phyloP scores from a whole-genome alignment of 2,888 invertebrate genomes.

The Sesia bembeciformis region DNA sequence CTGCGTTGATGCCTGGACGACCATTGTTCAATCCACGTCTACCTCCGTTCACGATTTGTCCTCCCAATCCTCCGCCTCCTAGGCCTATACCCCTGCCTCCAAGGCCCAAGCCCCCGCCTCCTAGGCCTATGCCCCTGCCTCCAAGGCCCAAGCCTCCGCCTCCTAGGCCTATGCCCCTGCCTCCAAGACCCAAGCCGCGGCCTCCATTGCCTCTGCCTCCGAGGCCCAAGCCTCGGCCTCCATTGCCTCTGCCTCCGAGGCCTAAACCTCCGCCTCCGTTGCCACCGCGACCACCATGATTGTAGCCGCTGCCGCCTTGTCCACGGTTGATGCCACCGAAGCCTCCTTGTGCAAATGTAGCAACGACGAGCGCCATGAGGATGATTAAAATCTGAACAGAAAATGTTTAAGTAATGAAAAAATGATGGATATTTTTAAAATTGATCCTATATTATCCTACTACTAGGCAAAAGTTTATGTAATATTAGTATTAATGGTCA shows the following conservation, averaged over 20 bases:
- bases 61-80: neutral
- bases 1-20: neutral
- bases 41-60: conserved; percentile 1
- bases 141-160: neutral
- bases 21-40: neutral
- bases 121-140: neutral
- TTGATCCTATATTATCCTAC: too few species aligned
- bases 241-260: conserved; percentile 5
- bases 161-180: conserved; percentile 1
- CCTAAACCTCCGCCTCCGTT: neutral
- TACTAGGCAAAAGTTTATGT: too few species aligned
- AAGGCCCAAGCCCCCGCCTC: neutral
- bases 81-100: neutral
- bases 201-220: conserved; percentile 6
- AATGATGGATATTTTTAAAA: too few species aligned
- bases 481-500: too few species aligned
- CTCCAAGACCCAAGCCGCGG: neutral
- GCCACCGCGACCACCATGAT: conserved; percentile 7
- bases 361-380: too few species aligned
- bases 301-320: conserved; percentile 5
- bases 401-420: too few species aligned
- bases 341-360: too few species aligned
- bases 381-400: too few species aligned
- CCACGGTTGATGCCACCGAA: too few species aligned
- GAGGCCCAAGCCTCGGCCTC: conserved; percentile 10